Evolutionary conservation across 2,113 vertebrate genomes (phyloP).

Genomic region (Pogona vitticeps): DNA sequence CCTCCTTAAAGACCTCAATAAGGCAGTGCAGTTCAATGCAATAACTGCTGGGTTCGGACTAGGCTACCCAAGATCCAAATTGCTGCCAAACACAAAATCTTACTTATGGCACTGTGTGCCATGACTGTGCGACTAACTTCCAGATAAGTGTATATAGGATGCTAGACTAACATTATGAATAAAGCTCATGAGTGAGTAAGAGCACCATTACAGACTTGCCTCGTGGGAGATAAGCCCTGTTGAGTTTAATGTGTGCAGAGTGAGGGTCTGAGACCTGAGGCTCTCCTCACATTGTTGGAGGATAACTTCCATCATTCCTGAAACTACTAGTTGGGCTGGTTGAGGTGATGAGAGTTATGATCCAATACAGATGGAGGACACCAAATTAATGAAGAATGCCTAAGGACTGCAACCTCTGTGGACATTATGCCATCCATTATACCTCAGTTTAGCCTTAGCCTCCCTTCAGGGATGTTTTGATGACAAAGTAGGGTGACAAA

Average conservation of each 20-base stretch:
- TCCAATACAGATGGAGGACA: neutral
- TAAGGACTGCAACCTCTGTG: neutral
- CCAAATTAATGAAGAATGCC: neutral
- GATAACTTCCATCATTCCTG: neutral
- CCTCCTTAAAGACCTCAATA: neutral
- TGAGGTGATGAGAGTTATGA: neutral
- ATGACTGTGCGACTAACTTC: no score
- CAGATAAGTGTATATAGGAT: neutral
- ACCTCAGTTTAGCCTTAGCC: neutral
- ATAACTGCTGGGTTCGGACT: neutral
- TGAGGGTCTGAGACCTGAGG: neutral
- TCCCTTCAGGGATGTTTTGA: neutral
- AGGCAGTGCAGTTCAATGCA: neutral
- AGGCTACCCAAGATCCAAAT: neutral
- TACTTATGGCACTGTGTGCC: no score
- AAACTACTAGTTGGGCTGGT: neutral
- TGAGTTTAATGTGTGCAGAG: no score
- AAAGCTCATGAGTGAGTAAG: neutral
- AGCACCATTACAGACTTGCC: neutral
- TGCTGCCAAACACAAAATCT: neutral
- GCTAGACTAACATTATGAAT: neutral
- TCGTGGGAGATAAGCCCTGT: no score
- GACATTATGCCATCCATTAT: neutral
- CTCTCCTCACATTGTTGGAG: neutral
- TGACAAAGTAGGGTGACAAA: neutral